Evolutionary conservation across 2,113 vertebrate genomes (phyloP).

Genomic region (Gymnogyps californianus): DNA sequence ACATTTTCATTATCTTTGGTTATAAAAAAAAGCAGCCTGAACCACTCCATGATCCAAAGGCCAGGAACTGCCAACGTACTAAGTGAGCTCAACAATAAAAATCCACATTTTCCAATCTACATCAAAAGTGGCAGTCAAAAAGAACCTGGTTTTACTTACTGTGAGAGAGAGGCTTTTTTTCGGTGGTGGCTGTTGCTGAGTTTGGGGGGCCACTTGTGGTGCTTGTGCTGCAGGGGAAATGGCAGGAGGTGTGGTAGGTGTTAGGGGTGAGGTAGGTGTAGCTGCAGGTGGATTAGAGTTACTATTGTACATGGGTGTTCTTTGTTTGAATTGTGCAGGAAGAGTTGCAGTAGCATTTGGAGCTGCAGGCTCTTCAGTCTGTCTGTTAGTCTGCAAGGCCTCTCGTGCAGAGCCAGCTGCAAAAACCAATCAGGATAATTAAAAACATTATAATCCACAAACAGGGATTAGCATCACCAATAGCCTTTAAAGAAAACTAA

Average conservation of each 20-base stretch:
- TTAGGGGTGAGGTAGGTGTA: constrained; percentile 83
- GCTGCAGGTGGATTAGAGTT: constrained; percentile 78
- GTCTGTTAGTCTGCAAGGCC: constrained; percentile 83
- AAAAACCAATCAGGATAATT: constrained; percentile 21
- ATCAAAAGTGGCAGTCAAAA: background rate
- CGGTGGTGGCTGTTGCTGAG: constrained; percentile 79
- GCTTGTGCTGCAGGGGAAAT: constrained; percentile 77
- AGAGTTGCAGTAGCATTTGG: constrained; percentile 73
- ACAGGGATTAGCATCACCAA: background rate
- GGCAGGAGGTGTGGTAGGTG: constrained; percentile 83
- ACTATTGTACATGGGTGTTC: constrained; percentile 94
- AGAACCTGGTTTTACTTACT: constrained; percentile 64
- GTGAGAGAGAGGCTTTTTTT: constrained; percentile 94
- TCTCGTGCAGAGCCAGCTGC: constrained; percentile 84
- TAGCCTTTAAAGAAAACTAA: background rate
- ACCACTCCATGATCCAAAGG: background rate
- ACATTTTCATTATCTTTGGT: background rate
- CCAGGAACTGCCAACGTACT: background rate
- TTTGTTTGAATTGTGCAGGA: constrained; percentile 91
- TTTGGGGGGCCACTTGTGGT: constrained; percentile 80
- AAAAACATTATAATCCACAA: background rate
- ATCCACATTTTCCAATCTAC: background rate
- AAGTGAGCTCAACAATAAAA: background rate
- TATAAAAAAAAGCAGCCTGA: background rate
- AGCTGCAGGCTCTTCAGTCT: constrained; percentile 84